Conservation (phyloP, 2,113 vertebrate genomes). For the Onychorhynchus coronatus region DNA sequence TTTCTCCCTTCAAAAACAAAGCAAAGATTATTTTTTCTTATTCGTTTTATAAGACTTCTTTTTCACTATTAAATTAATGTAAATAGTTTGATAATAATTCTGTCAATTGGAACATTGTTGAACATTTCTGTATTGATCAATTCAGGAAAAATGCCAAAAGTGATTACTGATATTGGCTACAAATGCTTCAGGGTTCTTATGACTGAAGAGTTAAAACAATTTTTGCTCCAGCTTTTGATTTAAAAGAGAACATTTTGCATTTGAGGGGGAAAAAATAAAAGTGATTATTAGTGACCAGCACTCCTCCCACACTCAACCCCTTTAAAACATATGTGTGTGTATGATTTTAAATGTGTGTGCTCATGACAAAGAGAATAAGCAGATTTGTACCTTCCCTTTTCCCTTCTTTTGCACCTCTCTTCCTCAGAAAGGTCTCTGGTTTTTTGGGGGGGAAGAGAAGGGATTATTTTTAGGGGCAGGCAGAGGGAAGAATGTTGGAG, state of each 20-base stretch:
- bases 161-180: not conserved
- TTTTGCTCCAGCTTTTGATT: not conserved
- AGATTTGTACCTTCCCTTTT: not conserved
- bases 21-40: not conserved
- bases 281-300: not conserved
- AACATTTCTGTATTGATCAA: not conserved
- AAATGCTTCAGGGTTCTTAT: not conserved
- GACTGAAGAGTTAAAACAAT: not conserved
- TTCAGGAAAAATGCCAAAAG: not conserved
- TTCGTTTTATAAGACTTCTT: not conserved
- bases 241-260: not conserved
- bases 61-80: not conserved
- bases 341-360: not conserved
- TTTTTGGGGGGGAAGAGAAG: not conserved
- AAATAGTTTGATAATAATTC: not conserved
- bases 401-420: rapidly evolving
- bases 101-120: not conserved
- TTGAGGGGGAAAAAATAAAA: not conserved
- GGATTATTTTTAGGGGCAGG: not conserved
- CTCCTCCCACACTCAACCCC: not conserved
- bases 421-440: not conserved
- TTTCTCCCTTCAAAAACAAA: not conserved
- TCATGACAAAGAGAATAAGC: not conserved
- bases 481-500: not conserved
- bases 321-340: not conserved